Percentiles rank a stretch among this genome's conserved stretches.
Conservation (phyloP, 2,797 vertebrate genomes). For the Cyprinodon diabolis region DNA sequence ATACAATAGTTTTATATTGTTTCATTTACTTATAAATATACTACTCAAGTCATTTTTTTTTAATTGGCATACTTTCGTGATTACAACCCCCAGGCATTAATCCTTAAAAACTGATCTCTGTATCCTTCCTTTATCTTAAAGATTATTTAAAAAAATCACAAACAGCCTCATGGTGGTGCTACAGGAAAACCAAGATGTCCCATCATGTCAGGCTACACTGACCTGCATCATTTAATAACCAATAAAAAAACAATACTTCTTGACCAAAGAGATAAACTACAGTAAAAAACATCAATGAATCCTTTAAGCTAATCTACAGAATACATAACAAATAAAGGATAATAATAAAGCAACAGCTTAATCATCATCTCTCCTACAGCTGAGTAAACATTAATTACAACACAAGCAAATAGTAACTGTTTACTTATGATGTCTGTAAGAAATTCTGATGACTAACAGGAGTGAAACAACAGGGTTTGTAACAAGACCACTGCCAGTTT, state of each 20-base stretch:
- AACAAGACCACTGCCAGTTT: slow-evolving; percentile 29
- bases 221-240: neutral
- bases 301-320: neutral
- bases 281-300: neutral
- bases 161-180: slow-evolving; percentile 2
- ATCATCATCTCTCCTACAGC: slow-evolving; percentile 16
- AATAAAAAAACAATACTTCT: neutral
- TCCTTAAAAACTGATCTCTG: neutral
- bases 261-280: neutral
- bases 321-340: neutral
- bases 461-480: slow-evolving; percentile 39
- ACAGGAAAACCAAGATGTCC: neutral
- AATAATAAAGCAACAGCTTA: neutral
- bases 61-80: too few relatives aligned
- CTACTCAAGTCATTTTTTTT: too few relatives aligned
- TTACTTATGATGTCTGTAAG: slow-evolving; percentile 18
- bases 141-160: slow-evolving; percentile 1
- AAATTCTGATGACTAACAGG: slow-evolving; percentile 25
- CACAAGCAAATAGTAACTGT: slow-evolving; percentile 5
- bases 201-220: neutral
- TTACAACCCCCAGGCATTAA: too few relatives aligned
- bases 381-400: slow-evolving; percentile 34
- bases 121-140: neutral
- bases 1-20: neutral
- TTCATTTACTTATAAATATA: neutral